Percentiles rank a stretch among this genome's conserved stretches.
Evolutionary conservation across 2,113 vertebrate species (phyloP).

Genomic region (Epinephelus cyanopodus): DNA sequence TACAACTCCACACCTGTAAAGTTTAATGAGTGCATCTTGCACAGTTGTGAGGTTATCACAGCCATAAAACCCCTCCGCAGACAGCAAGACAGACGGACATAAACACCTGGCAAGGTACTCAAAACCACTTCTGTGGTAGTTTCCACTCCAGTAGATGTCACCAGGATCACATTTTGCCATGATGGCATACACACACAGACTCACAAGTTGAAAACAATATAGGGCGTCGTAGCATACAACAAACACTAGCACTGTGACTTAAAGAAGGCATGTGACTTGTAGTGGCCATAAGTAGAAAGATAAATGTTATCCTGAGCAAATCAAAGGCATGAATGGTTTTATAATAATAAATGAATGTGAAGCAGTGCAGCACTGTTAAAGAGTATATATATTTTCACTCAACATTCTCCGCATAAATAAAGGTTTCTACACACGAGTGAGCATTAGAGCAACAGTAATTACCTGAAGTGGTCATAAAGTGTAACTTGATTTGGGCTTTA

Average conservation of each 20-base stretch:
- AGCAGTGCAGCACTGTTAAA: neutral
- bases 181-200: too few species aligned
- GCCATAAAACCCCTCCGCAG: too few species aligned
- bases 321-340: slow-evolving; percentile 14
- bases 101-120: too few species aligned
- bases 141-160: too few species aligned
- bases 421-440: neutral
- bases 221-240: too few species aligned
- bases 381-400: neutral
- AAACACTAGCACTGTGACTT: neutral
- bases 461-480: slow-evolving; percentile 1
- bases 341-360: neutral
- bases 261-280: neutral
- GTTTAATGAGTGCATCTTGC: too few species aligned
- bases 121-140: too few species aligned
- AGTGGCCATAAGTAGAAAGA: neutral
- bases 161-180: too few species aligned
- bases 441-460: slow-evolving; percentile 13
- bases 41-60: too few species aligned
- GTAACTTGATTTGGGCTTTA: slow-evolving; percentile 16
- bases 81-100: too few species aligned
- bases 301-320: neutral
- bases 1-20: too few species aligned
- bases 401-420: neutral
- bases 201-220: too few species aligned